Base-by-base conservation (phyloP, 2,888 invertebrate genomes). In the Pilophorus perplexus region DNA sequence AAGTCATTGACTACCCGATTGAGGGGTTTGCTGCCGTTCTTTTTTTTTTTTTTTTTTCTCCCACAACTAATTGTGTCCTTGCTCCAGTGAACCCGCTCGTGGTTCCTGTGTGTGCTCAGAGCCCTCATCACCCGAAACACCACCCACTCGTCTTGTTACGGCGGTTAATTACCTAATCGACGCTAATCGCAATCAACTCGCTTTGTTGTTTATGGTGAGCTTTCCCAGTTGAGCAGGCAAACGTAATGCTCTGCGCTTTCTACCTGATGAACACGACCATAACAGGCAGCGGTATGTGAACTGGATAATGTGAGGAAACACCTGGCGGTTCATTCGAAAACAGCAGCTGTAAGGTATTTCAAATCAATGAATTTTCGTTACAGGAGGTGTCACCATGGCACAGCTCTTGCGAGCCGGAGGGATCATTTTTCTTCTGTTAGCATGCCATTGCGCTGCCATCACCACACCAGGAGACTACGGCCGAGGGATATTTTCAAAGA, bases 341-440 rank as follows among this genome's bases (percentile, higher is more conserved):
- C 33, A 33, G n/a, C 33, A 33, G 12, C 12, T 33, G 33, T 33
- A 33, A 33, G 12, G 33, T 33, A 12, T 6, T 33, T 12, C 33
- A 33, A 44, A 44, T 5, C 18, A 20, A 44, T 44, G 6, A 16
- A 16, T 2, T 37, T 22, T 38, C 23, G 3, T 62, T 62, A 16
- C 62, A 62, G 62, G 28, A 33, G 28, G 62, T 62, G 62, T 62
- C 62, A 62, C 16, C 27, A 62, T 62, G 62, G 62, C 62, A 62
- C 62, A 62, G 62, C 62, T 62, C 48, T 33, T 62, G 23, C 28
- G 28, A 33, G 62, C 62, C 22, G 62, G 62, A 4, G 62, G 62
- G 10, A 62, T 62, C 14, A 62, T 62, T 46, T 62, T 62, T 46
- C 33, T 62, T 10, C 48, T 62, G 5, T 12, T 46, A 1, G 5